These are phyloP conservation scores for Epistrophe eligans DNA, from an alignment of 2,888 invertebrate species.

Conservation along the genomic window DNA sequence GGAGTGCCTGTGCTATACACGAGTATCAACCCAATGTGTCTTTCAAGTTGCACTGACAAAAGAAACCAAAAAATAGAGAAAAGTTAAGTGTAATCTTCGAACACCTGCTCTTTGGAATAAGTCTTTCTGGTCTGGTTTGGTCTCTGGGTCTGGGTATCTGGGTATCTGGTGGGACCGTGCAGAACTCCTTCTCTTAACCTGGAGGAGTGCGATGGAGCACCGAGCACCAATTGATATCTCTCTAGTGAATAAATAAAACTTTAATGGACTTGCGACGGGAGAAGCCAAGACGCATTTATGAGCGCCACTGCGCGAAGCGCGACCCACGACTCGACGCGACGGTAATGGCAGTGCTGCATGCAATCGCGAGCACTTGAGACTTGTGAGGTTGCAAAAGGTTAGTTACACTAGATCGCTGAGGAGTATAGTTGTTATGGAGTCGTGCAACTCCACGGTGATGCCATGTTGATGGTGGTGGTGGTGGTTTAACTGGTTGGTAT, in stretches of 20 bases:
- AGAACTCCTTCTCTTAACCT: conserved; percentile 47
- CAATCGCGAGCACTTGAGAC: conserved; percentile 58
- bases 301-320: conserved; percentile 45
- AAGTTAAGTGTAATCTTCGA: conserved; percentile 46
- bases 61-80: conserved; percentile 13
- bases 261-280: conserved; percentile 47
- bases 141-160: too few relatives aligned
- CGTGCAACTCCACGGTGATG: conserved; percentile 18
- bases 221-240: conserved; percentile 43
- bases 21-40: conserved; percentile 41
- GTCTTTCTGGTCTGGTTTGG: not conserved
- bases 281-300: conserved; percentile 48
- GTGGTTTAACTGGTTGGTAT: conserved; percentile 6
- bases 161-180: conserved; percentile 13
- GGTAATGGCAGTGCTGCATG: conserved; percentile 60
- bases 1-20: conserved; percentile 60
- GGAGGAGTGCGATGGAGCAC: conserved; percentile 35
- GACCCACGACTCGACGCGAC: conserved; percentile 34
- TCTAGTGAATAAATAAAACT: conserved; percentile 64
- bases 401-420: conserved; percentile 32
- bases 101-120: conserved; percentile 60
- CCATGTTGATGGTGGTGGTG: not conserved
- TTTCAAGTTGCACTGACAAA: conserved; percentile 24
- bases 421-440: conserved; percentile 8
- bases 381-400: conserved; percentile 62